phyloP scores from a whole-genome alignment of 2,888 invertebrate genomes.

The Erannis defoliaria region DNA sequence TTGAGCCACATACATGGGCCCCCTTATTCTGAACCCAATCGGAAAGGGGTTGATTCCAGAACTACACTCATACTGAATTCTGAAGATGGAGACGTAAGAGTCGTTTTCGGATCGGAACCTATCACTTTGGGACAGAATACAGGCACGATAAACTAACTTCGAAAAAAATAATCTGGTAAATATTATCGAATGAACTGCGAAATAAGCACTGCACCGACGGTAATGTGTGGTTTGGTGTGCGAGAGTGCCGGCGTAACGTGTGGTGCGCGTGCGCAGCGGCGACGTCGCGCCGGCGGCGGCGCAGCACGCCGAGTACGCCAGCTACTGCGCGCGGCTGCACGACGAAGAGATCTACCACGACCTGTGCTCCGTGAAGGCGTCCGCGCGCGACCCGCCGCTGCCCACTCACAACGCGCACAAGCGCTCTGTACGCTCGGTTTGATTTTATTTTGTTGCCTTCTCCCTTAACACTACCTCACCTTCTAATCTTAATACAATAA shows the following conservation, averaged over 20 bases:
- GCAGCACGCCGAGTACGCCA: slow-evolving; percentile 88
- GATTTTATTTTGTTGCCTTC: slow-evolving; percentile 54
- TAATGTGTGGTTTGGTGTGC: slow-evolving; percentile 15
- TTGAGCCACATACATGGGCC: no score
- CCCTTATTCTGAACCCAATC: no score
- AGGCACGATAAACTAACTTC: no score
- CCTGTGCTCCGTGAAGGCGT: slow-evolving; percentile 91
- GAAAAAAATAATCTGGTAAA: no score
- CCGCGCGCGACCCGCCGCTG: slow-evolving; percentile 83
- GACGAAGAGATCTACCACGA: slow-evolving; percentile 98
- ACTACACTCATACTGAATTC: no score
- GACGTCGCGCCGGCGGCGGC: slow-evolving; percentile 66
- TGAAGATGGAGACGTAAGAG: no score
- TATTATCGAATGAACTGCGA: background rate
- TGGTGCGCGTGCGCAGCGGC: slow-evolving; percentile 62
- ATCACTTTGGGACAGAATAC: no score
- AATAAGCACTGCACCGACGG: slow-evolving; percentile 22
- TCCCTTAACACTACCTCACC: background rate
- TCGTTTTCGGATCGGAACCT: no score
- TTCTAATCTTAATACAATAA: no score
- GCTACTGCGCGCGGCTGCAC: slow-evolving; percentile 90
- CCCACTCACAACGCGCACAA: slow-evolving; percentile 74
- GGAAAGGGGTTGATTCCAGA: no score
- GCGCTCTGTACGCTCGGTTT: slow-evolving; percentile 81
- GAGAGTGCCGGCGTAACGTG: slow-evolving; percentile 37